phyloP scores from a whole-genome alignment of 2,888 invertebrate species.

The Dendrolimus pini region DNA sequence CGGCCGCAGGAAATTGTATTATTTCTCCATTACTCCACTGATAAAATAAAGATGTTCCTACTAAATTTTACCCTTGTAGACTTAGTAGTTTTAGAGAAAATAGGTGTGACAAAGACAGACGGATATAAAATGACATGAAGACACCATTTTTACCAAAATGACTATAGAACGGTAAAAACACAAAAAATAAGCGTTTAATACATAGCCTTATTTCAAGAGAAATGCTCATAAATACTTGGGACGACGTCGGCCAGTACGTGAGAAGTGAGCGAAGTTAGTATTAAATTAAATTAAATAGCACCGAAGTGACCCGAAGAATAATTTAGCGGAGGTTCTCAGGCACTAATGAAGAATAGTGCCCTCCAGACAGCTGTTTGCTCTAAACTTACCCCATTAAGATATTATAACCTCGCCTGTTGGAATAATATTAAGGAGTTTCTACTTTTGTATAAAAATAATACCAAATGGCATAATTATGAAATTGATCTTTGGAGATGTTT shows the following conservation, averaged over 20 bases:
- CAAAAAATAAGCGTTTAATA: too few species aligned
- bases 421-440: slow-evolving; percentile 26
- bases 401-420: slow-evolving; percentile 52
- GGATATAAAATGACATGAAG: too few species aligned
- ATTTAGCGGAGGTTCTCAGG: slow-evolving; percentile 58
- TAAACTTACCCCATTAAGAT: slow-evolving; percentile 70
- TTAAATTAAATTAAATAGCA: slow-evolving; percentile 70
- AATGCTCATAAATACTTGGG: slow-evolving; percentile 31
- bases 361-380: slow-evolving; percentile 61
- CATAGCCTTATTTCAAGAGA: slow-evolving; percentile 10
- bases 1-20: too few species aligned
- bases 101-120: too few species aligned
- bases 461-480: neutral
- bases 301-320: slow-evolving; percentile 73
- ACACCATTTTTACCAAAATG: too few species aligned
- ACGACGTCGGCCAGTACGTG: slow-evolving; percentile 41
- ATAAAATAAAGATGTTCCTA: too few species aligned
- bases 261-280: slow-evolving; percentile 54
- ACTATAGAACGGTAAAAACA: too few species aligned
- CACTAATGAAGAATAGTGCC: slow-evolving; percentile 67
- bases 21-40: too few species aligned
- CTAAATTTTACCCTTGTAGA: too few species aligned
- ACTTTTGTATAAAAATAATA: slow-evolving; percentile 15
- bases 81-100: too few species aligned
- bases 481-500: too few species aligned